A percentile compares a stretch with the other conserved stretches of the same genome.
Evolutionary conservation across 2,113 vertebrate species (phyloP).

Genomic region (Ramphastos sulfuratus): DNA sequence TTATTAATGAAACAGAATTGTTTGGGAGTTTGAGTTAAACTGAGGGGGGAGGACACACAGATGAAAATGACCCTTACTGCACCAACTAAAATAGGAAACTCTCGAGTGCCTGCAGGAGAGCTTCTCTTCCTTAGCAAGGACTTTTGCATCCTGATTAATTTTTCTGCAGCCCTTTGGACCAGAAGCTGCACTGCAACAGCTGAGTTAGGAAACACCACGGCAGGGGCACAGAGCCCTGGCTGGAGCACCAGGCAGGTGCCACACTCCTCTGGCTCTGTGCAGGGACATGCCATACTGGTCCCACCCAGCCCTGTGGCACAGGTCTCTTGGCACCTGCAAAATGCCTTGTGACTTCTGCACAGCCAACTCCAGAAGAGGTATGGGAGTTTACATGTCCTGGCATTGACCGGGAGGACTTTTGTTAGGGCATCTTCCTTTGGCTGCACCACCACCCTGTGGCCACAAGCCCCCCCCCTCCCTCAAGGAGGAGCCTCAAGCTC

Average conservation of each 20-base stretch:
- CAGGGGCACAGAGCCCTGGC: not conserved
- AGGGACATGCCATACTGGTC: not conserved
- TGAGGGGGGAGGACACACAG: not conserved
- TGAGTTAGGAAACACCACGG: not conserved
- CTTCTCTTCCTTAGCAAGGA: not conserved
- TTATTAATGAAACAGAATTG: not conserved
- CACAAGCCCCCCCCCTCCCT: not conserved
- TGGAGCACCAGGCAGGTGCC: not conserved
- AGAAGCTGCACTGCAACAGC: not conserved
- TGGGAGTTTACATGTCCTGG: not conserved
- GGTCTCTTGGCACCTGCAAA: not conserved
- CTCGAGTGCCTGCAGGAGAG: not conserved
- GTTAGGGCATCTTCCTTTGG: not conserved
- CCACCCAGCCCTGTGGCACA: not conserved
- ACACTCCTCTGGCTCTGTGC: rapidly evolving
- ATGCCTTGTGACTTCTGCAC: not conserved
- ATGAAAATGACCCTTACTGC: not conserved
- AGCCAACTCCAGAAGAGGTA: not conserved
- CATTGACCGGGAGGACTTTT: not conserved
- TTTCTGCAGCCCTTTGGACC: not conserved
- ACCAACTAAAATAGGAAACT: not conserved
- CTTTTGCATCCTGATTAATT: not conserved
- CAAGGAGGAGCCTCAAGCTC: not conserved
- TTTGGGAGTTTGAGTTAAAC: not conserved
- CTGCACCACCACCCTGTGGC: not conserved